Base-by-base conservation (phyloP, 2,888 invertebrate genomes). In the Idaea dimidiata region DNA sequence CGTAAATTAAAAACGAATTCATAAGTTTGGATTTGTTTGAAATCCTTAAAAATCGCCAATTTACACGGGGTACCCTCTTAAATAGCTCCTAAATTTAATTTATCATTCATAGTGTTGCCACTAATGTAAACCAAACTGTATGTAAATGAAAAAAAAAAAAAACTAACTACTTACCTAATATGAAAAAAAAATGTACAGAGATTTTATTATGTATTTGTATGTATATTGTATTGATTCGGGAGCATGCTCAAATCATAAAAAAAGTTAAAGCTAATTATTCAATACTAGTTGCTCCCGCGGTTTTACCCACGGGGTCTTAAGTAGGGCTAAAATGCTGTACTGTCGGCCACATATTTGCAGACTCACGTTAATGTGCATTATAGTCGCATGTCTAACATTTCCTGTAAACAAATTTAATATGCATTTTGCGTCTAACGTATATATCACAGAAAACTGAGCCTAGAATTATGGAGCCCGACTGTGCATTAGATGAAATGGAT, bases 201-300 rank as follows among this genome's bases (percentile, higher is more conserved):
- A 83, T 80, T 79, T 71, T 77, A 76, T 73, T 71, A 69, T 75
- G 24, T 24, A 24, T 24, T 24, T 24, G 24, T 24, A 67, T 65
- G 67, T 76, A 58, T 76, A 58, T 59, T 64, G 63, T 66, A 76
- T 69, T 72, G 69, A 72, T 82, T 78, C 72, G 72, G 66, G 71
- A 74, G 72, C 78, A 79, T 83, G 88, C 87, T 89, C 88, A 88
- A 86, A 82, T 79, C 80, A 79, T 68, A 61, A 64, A 62, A 62
- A 64, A 69, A 63, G 68, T 65, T 74, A 77, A 75, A 73, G 72
- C 73, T 66, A 74, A 72, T 14, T 43, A 43, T 43, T 43, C 43
- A 43, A 43, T 43, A 24, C 24, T 24, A 24, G 24, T 24, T 3
- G 24, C 24, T 5, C 24, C 24, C 24, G 24, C 24, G 24, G 1